A percentile compares a stretch with the other conserved stretches of the same genome.
phyloP scores from a whole-genome alignment of 1,140 invertebrate species.

The Pachypsylla venusta region DNA sequence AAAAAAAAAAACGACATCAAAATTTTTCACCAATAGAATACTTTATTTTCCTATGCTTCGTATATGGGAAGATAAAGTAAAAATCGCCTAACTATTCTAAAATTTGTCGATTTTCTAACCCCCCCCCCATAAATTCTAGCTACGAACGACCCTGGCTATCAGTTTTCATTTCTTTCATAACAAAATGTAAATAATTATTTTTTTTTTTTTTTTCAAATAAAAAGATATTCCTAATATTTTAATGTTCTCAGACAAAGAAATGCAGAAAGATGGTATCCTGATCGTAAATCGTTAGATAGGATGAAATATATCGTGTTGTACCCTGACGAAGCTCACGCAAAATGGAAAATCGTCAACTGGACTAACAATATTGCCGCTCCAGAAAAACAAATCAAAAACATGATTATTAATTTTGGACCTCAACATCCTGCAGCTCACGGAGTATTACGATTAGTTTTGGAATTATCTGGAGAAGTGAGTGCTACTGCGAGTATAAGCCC shows the following conservation, averaged over 20 bases:
- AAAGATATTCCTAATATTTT: too few species aligned
- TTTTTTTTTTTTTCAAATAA: too few species aligned
- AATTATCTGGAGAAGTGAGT: conserved; percentile 81
- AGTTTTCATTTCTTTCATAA: too few species aligned
- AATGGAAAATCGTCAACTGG: conserved; percentile 5
- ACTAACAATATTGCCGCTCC: conserved; percentile 28
- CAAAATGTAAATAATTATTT: too few species aligned
- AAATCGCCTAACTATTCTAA: too few species aligned
- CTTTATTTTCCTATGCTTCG: too few species aligned
- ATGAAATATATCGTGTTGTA: not conserved
- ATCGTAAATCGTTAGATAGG: not conserved
- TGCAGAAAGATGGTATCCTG: not conserved
- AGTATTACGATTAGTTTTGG: conserved; percentile 84
- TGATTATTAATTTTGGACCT: conserved; percentile 90
- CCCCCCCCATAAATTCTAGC: too few species aligned
- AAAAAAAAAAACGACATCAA: too few species aligned
- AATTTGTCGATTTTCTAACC: too few species aligned
- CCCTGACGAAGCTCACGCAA: not conserved
- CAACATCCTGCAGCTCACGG: conserved; percentile 98
- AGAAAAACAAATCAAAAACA: conserved; percentile 63
- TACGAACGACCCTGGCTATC: too few species aligned
- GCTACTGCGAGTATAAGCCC: not conserved
- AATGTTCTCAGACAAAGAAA: not conserved
- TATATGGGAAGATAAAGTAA: too few species aligned
- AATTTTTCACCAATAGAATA: too few species aligned